Evolutionary conservation across 2,888 invertebrate genomes (phyloP).

Genomic region (Pachycephus smyrnensis): DNA sequence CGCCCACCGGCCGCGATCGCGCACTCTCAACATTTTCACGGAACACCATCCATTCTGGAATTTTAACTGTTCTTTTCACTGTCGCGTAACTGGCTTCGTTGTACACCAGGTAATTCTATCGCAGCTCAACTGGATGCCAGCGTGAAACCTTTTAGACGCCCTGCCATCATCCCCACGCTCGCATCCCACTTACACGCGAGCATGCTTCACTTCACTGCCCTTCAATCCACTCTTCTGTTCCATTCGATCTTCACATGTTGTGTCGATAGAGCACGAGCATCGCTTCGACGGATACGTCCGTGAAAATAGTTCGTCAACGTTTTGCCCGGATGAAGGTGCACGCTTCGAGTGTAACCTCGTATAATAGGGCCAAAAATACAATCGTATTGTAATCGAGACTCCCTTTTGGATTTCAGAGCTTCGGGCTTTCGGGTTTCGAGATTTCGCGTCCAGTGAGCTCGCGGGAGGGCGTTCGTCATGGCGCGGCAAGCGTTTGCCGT

Average conservation of each 20-base stretch:
- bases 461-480: slow-evolving; percentile 56
- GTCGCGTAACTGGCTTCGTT: too few relatives aligned
- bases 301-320: background rate
- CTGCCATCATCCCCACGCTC: slow-evolving; percentile 10
- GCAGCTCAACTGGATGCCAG: background rate
- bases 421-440: slow-evolving; percentile 39
- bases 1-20: slow-evolving; percentile 42
- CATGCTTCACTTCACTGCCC: slow-evolving; percentile 29
- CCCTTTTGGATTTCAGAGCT: slow-evolving; percentile 12
- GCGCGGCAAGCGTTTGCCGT: slow-evolving; percentile 57
- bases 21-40: slow-evolving; percentile 40
- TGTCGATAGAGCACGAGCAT: slow-evolving; percentile 38
- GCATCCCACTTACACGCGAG: slow-evolving; percentile 19
- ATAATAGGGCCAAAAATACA: too few relatives aligned
- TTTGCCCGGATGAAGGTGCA: background rate
- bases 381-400: background rate
- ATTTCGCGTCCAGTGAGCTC: slow-evolving; percentile 46
- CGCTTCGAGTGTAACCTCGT: too few relatives aligned
- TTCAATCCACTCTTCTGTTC: slow-evolving; percentile 27
- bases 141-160: slow-evolving; percentile 4
- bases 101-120: too few relatives aligned
- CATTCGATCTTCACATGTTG: slow-evolving; percentile 41
- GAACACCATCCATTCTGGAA: slow-evolving; percentile 19
- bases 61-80: too few relatives aligned
- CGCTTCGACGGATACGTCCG: background rate